Percentiles rank a stretch among this genome's conserved stretches.
Conservation (phyloP, 2,888 invertebrate species). For the Baccha elongata region DNA sequence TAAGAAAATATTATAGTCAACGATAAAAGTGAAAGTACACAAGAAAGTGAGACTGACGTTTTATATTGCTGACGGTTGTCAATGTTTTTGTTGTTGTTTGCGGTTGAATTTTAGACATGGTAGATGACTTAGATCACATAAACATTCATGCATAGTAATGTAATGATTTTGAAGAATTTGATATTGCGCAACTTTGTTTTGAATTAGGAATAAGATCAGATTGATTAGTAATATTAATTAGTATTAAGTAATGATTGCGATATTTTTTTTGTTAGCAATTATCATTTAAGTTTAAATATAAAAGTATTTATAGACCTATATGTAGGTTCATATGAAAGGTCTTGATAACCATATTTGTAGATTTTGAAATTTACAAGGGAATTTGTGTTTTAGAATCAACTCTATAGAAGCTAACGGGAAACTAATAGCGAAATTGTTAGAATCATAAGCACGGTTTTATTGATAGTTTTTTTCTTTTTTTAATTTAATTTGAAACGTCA, state of each 20-base stretch:
- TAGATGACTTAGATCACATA: constrained; percentile 4
- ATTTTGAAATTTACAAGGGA: too few species aligned
- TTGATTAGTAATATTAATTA: constrained; percentile 12
- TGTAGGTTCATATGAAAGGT: too few species aligned
- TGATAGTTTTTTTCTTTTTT: too few species aligned
- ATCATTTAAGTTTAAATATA: too few species aligned
- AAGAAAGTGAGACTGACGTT: constrained; percentile 49
- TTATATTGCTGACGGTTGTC: neutral
- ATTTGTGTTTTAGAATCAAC: too few species aligned
- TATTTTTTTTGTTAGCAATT: too few species aligned
- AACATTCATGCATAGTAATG: constrained; percentile 35
- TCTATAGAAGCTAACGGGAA: too few species aligned
- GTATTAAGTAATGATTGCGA: neutral
- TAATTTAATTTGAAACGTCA: too few species aligned
- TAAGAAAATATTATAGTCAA: constrained; percentile 21
- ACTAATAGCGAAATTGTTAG: too few species aligned
- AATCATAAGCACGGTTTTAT: too few species aligned
- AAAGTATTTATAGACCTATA: too few species aligned
- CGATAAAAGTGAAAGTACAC: constrained; percentile 65
- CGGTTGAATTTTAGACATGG: constrained; percentile 22
- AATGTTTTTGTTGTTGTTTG: neutral
- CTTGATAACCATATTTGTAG: too few species aligned
- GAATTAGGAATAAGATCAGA: constrained; percentile 23
- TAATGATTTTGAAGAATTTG: constrained; percentile 41
- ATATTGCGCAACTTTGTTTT: constrained; percentile 32